These are phyloP conservation scores for Acleris laterana DNA, from an alignment of 2,888 invertebrate genomes.

Conservation along the genomic window DNA sequence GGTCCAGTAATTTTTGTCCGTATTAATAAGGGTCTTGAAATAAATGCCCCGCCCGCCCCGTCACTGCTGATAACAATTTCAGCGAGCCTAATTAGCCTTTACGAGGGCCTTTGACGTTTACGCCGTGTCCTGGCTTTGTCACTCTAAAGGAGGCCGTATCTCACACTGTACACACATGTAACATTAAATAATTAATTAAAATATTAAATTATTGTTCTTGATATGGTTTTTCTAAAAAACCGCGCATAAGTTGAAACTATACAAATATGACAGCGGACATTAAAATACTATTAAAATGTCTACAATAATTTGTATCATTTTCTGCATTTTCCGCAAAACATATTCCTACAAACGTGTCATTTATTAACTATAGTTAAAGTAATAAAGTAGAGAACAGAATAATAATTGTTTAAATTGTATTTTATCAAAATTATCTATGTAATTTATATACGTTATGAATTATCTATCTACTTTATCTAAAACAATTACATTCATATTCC, in stretches of 20 bases:
- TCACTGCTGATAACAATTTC: conserved; percentile 29
- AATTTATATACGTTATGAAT: not conserved
- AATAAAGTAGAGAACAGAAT: too few species aligned
- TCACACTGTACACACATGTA: conserved; percentile 18
- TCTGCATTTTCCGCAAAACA: too few species aligned
- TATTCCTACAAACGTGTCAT: too few species aligned
- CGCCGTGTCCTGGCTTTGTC: conserved; percentile 27
- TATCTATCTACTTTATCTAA: not conserved
- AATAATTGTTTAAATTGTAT: too few species aligned
- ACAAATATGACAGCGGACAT: too few species aligned
- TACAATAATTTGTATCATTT: too few species aligned
- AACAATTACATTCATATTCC: conserved; percentile 17
- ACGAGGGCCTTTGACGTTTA: conserved; percentile 28
- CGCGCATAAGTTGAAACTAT: too few species aligned
- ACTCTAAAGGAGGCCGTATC: conserved; percentile 11
- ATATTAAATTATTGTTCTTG: too few species aligned
- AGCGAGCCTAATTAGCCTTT: conserved; percentile 26
- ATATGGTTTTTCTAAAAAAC: too few species aligned
- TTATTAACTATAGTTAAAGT: too few species aligned
- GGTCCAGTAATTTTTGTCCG: not conserved
- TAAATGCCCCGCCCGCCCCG: conserved; percentile 5
- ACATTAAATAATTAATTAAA: not conserved
- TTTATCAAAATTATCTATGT: not conserved
- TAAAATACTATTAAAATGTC: too few species aligned
- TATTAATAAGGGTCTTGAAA: conserved; percentile 3